phyloP scores from a whole-genome alignment of 1,140 invertebrate genomes.

The Nasonia vitripennis region DNA sequence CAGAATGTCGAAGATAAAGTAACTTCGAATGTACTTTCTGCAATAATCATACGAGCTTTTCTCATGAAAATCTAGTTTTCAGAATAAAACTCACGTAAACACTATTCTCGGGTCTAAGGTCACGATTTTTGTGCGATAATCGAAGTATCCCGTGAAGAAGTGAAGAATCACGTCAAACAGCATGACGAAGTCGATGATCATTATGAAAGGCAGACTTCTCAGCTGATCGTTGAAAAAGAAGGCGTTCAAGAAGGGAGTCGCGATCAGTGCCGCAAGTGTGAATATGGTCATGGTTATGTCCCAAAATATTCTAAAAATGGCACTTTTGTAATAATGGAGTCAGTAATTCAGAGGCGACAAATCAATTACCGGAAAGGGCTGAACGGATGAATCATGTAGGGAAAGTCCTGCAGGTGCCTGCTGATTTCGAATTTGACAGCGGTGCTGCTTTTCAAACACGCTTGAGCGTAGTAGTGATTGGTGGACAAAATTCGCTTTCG shows the following conservation, averaged over 20 bases:
- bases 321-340: too few species aligned
- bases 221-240: conserved; percentile 54
- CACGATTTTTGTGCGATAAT: conserved; percentile 58
- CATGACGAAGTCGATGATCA: conserved; percentile 57
- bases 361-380: conserved; percentile 62
- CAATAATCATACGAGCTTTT: conserved; percentile 13
- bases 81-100: conserved; percentile 54
- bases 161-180: conserved; percentile 57
- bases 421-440: conserved; percentile 66
- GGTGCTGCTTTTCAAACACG: conserved; percentile 63
- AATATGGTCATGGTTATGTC: conserved; percentile 61
- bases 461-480: conserved; percentile 59
- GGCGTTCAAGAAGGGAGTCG: conserved; percentile 58
- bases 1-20: conserved; percentile 62
- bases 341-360: too few species aligned
- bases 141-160: conserved; percentile 69
- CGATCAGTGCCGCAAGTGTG: conserved; percentile 50
- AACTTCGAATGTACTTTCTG: conserved; percentile 64
- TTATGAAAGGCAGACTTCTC: conserved; percentile 36
- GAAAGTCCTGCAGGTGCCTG: conserved; percentile 63
- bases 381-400: conserved; percentile 68
- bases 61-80: not conserved
- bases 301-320: conserved; percentile 56
- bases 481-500: conserved; percentile 52
- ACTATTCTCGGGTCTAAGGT: conserved; percentile 61